Percentiles rank a stretch among this genome's conserved stretches.
These are phyloP conservation scores for Mesembrinibis cayennensis DNA, from an alignment of 2,113 vertebrate genomes.

Conservation along the genomic window DNA sequence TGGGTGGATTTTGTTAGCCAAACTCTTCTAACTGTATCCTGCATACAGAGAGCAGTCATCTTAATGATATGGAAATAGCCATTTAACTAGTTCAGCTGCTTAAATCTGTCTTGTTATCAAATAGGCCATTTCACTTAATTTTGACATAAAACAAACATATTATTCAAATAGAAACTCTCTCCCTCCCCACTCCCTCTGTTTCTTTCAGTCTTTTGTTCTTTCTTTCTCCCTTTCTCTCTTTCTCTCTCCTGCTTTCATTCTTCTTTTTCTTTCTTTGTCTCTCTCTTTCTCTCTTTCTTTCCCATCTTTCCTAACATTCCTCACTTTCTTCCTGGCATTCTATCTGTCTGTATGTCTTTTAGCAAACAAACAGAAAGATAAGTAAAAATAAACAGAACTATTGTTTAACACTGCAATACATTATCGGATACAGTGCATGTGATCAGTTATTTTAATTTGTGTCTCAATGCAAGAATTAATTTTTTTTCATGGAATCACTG, in stretches of 20 bases:
- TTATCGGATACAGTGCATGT: neutral
- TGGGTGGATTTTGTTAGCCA: neutral
- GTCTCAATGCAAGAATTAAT: neutral
- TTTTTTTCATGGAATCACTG: neutral
- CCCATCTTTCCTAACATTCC: neutral
- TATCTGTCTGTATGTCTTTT: neutral
- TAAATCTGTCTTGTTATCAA: neutral
- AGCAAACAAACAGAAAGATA: neutral
- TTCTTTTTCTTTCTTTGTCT: no score
- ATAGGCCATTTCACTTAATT: neutral
- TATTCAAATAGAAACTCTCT: neutral
- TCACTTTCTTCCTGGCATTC: neutral
- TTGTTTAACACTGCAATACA: neutral
- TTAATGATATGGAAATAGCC: neutral
- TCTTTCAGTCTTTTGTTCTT: neutral
- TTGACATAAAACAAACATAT: neutral
- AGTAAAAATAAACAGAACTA: neutral
- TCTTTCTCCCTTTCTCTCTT: neutral
- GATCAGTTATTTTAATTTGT: neutral
- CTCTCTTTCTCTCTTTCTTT: neutral
- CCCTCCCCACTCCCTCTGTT: fast-evolving
- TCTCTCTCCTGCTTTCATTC: neutral
- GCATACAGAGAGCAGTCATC: neutral
- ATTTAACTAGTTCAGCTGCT: neutral
- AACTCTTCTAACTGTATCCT: neutral